These are phyloP conservation scores for Heliconius ismenius DNA, from an alignment of 2,888 invertebrate genomes.

Conservation along the genomic window DNA sequence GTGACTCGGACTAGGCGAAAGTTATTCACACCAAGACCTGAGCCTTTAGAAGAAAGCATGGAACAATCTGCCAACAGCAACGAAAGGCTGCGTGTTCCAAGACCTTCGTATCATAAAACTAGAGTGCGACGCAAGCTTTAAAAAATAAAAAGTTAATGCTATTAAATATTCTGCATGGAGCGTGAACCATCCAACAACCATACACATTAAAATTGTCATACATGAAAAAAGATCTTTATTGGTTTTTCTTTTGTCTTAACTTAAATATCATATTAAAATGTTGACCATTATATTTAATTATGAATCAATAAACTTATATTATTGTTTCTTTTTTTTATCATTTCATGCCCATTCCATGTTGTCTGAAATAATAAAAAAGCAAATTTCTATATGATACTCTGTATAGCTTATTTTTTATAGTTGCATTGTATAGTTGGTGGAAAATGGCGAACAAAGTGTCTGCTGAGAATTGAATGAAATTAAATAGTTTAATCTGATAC, in stretches of 20 bases:
- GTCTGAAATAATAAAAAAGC: too few species aligned
- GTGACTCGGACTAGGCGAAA: slow-evolving; percentile 71
- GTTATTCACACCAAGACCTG: slow-evolving; percentile 73
- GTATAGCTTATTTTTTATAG: too few species aligned
- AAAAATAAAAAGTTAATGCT: slow-evolving; percentile 26
- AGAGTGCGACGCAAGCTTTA: slow-evolving; percentile 69
- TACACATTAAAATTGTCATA: too few species aligned
- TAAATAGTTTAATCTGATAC: too few species aligned
- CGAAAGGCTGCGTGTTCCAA: slow-evolving; percentile 63
- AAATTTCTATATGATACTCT: too few species aligned
- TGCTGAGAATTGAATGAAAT: too few species aligned
- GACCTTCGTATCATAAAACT: slow-evolving; percentile 69
- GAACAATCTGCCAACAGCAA: slow-evolving; percentile 56
- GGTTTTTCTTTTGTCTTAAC: background rate
- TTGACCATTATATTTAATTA: background rate
- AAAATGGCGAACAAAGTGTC: background rate
- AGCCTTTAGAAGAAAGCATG: slow-evolving; percentile 67
- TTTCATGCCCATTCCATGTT: background rate
- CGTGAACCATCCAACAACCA: background rate
- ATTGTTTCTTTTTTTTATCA: background rate
- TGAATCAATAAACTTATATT: slow-evolving; percentile 3
- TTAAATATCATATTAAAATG: background rate
- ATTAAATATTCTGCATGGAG: background rate
- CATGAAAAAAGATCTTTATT: too few species aligned
- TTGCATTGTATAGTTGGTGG: too few species aligned